These are phyloP conservation scores for Dysidea cf. avara DNA, from an alignment of 37 sponge, comb jelly and placozoan species.

Conservation along the genomic window DNA sequence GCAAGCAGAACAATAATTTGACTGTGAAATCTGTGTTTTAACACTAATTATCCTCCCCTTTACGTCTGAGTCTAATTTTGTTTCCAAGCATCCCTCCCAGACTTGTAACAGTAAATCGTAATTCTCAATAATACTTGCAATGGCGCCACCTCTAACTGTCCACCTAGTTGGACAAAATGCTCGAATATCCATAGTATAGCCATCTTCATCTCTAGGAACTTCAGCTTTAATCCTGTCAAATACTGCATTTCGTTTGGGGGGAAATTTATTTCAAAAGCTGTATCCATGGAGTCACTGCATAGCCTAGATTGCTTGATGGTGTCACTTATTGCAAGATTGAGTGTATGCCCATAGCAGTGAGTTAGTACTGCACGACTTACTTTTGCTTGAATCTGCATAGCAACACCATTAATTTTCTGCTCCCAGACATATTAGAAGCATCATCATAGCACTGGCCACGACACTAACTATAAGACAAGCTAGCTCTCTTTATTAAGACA, in stretches of 20 bases:
- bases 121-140: conserved; percentile 43
- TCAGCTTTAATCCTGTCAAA: conserved; percentile 44
- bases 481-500: no score
- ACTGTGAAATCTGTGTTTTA: conserved; percentile 13
- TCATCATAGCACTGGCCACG: no score
- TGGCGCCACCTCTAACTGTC: conserved; percentile 51
- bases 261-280: conserved; percentile 26
- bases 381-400: no score
- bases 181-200: conserved; percentile 25
- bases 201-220: conserved; percentile 12
- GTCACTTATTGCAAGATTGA: conserved; percentile 35
- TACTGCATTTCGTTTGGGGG: conserved; percentile 43
- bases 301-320: conserved; percentile 34
- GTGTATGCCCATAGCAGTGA: no score
- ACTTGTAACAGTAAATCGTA: conserved; percentile 16
- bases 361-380: no score
- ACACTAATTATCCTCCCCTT: conserved; percentile 33
- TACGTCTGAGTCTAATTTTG: conserved; percentile 17
- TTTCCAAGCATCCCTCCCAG: conserved; percentile 36
- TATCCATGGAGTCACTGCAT: conserved; percentile 36
- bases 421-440: no score
- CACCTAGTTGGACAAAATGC: conserved; percentile 58
- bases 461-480: no score
- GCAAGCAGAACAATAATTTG: conserved; percentile 19
- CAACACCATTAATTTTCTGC: no score